These are phyloP conservation scores for Amblyornis subalaris DNA, from an alignment of 2,113 vertebrate species.

Conservation along the genomic window DNA sequence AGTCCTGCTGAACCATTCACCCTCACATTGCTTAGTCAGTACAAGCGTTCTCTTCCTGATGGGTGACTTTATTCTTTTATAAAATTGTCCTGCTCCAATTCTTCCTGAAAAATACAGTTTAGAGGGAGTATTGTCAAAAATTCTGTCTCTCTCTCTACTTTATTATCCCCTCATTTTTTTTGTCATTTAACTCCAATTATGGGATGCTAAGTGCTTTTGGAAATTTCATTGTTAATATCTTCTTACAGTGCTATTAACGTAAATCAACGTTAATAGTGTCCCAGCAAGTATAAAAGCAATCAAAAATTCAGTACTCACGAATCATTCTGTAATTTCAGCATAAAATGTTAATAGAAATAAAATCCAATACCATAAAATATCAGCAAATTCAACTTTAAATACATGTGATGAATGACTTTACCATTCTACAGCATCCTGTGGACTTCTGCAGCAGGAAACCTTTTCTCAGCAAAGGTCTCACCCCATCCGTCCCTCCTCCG, in stretches of 20 bases:
- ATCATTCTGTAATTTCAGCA: slow-evolving; percentile 88
- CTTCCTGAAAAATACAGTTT: slow-evolving; percentile 68
- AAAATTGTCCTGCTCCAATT: slow-evolving; percentile 49
- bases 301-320: slow-evolving; percentile 87
- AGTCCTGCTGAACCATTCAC: neutral
- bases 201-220: slow-evolving; percentile 86
- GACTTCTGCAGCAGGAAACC: slow-evolving; percentile 13
- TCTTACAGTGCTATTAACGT: slow-evolving; percentile 85
- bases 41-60: neutral
- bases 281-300: slow-evolving; percentile 86
- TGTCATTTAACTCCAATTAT: slow-evolving; percentile 87
- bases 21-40: neutral
- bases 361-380: slow-evolving; percentile 85
- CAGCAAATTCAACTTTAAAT: slow-evolving; percentile 84
- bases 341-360: slow-evolving; percentile 90
- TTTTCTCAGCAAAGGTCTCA: slow-evolving; percentile 2
- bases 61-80: slow-evolving; percentile 40
- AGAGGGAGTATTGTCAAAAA: slow-evolving; percentile 74
- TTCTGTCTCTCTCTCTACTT: slow-evolving; percentile 64
- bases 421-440: slow-evolving; percentile 39
- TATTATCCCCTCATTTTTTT: slow-evolving; percentile 80
- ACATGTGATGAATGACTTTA: slow-evolving; percentile 74
- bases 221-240: slow-evolving; percentile 86
- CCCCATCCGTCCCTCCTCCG: neutral
- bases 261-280: slow-evolving; percentile 87